Conservation (phyloP, 2,113 vertebrate genomes). For the Calidris pugnax region DNA sequence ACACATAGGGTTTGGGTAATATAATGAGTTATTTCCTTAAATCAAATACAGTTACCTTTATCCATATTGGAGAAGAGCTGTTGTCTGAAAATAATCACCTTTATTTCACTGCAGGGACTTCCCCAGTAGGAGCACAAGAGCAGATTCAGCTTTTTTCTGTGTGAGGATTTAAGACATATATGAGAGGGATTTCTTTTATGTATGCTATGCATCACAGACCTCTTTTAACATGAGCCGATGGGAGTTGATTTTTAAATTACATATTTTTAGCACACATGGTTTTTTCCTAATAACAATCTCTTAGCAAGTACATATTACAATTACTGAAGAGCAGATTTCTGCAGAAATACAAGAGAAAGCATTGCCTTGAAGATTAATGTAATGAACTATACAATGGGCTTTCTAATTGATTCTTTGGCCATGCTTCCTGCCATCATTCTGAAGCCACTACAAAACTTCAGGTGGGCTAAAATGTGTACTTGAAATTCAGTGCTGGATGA, state of each 20-base stretch:
- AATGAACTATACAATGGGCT: background rate
- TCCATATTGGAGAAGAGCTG: background rate
- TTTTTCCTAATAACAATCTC: background rate
- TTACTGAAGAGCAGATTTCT: constrained; percentile 5
- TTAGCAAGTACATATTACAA: background rate
- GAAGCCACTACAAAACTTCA: background rate
- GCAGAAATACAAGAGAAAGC: background rate
- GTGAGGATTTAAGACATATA: background rate
- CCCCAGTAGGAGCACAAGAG: background rate
- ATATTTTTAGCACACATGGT: background rate
- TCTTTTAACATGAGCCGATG: background rate
- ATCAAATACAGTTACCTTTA: background rate
- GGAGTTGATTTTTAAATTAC: background rate
- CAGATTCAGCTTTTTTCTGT: background rate
- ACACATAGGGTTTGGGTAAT: background rate
- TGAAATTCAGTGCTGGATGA: background rate
- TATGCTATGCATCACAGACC: background rate
- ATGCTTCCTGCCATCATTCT: background rate
- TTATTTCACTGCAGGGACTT: background rate
- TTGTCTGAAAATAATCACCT: background rate
- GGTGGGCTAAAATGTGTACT: background rate
- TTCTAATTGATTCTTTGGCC: constrained; percentile 14
- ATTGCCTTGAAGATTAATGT: background rate
- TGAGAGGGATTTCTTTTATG: background rate
- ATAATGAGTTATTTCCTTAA: background rate